Conservation (phyloP, 2,888 invertebrate species). For the Phaedon cochleariae region DNA sequence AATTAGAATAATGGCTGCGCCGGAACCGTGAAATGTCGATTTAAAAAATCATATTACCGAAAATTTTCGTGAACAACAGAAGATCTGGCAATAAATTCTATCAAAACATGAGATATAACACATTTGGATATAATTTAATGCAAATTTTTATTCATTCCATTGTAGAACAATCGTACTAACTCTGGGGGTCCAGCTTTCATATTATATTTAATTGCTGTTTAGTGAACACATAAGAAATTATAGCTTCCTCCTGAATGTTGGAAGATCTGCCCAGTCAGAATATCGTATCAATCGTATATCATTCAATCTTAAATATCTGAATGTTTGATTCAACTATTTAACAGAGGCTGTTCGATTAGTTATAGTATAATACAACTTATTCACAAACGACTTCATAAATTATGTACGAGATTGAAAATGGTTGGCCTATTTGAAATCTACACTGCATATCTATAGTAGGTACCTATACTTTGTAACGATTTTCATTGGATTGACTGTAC, state of each 20-base stretch:
- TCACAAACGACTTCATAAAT: too few relatives aligned
- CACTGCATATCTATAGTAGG: too few relatives aligned
- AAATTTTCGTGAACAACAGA: conserved; percentile 5
- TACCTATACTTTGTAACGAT: too few relatives aligned
- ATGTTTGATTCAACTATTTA: too few relatives aligned
- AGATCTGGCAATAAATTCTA: not conserved
- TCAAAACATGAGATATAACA: not conserved
- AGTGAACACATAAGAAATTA: not conserved
- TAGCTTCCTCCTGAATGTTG: not conserved
- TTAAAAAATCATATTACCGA: conserved; percentile 20
- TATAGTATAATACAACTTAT: too few relatives aligned
- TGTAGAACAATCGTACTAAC: not conserved
- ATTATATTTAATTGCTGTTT: not conserved
- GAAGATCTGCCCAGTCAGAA: too few relatives aligned
- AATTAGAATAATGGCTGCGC: conserved; percentile 26
- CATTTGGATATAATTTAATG: not conserved
- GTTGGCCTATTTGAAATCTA: too few relatives aligned
- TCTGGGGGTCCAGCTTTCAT: not conserved
- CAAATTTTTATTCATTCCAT: not conserved
- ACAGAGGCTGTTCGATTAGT: too few relatives aligned
- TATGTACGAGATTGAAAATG: too few relatives aligned
- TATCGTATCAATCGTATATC: too few relatives aligned
- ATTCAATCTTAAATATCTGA: too few relatives aligned
- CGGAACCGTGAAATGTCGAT: conserved; percentile 21
- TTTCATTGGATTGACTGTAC: too few relatives aligned